These are phyloP conservation scores for Papilio helenus DNA, from an alignment of 1,140 invertebrate species.

Conservation along the genomic window DNA sequence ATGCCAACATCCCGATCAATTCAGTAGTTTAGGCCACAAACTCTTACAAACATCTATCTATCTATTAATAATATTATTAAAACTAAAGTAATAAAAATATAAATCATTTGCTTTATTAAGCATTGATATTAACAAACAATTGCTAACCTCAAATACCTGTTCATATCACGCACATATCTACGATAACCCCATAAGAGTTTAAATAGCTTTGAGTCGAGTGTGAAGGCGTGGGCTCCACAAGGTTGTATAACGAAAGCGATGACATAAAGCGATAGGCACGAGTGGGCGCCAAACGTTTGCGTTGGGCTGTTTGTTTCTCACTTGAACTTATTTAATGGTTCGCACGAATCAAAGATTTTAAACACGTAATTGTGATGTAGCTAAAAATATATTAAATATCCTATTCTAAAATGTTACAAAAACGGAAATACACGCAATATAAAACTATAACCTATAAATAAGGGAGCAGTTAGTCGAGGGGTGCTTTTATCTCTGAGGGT, in stretches of 20 bases:
- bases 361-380: not conserved
- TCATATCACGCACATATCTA: not conserved
- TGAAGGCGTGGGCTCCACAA: not conserved
- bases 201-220: not conserved
- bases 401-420: not conserved
- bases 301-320: not conserved
- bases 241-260: constrained; percentile 9
- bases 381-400: not conserved
- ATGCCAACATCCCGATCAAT: too few species aligned
- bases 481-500: too few species aligned
- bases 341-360: not conserved
- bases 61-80: too few species aligned
- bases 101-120: too few species aligned
- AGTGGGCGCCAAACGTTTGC: constrained; percentile 2
- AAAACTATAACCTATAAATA: not conserved
- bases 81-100: too few species aligned
- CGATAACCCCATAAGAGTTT: not conserved
- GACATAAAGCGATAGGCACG: constrained; percentile 17
- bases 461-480: too few species aligned
- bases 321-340: constrained; percentile 5
- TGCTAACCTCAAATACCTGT: too few species aligned
- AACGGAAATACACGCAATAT: not conserved
- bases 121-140: too few species aligned
- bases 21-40: too few species aligned
- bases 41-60: too few species aligned